phyloP scores from a whole-genome alignment of 2,797 vertebrate genomes.

The Caiman crocodilus region DNA sequence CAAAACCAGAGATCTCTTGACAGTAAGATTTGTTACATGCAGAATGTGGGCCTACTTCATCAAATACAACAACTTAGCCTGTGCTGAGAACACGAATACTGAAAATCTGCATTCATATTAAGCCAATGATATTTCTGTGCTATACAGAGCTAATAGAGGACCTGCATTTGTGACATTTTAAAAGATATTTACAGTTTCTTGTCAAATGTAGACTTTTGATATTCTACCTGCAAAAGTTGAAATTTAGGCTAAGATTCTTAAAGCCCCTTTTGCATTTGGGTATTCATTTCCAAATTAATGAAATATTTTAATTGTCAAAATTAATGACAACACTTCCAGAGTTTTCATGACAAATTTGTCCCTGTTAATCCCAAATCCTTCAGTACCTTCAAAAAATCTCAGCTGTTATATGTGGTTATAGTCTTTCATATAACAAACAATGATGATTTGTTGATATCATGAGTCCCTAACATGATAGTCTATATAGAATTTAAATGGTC shows the following conservation, averaged over 20 bases:
- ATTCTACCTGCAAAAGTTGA: not conserved
- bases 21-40: no score
- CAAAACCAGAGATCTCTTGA: not conserved
- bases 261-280: not conserved
- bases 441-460: not conserved
- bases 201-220: not conserved
- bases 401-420: not conserved
- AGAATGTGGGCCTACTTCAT: not conserved
- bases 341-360: not conserved
- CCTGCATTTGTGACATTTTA: not conserved
- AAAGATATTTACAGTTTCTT: not conserved
- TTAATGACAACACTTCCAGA: not conserved
- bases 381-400: not conserved
- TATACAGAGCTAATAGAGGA: not conserved
- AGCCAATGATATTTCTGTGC: not conserved
- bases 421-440: not conserved
- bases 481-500: not conserved
- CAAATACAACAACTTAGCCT: not conserved
- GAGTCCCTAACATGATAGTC: not conserved
- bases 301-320: no score
- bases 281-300: not conserved
- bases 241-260: not conserved
- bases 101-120: not conserved
- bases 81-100: no score
- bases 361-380: not conserved